A percentile compares a stretch with the other conserved stretches of the same genome.
These are phyloP conservation scores for Lepidotrigona ventralis DNA, from an alignment of 1,140 invertebrate species.

Conservation along the genomic window DNA sequence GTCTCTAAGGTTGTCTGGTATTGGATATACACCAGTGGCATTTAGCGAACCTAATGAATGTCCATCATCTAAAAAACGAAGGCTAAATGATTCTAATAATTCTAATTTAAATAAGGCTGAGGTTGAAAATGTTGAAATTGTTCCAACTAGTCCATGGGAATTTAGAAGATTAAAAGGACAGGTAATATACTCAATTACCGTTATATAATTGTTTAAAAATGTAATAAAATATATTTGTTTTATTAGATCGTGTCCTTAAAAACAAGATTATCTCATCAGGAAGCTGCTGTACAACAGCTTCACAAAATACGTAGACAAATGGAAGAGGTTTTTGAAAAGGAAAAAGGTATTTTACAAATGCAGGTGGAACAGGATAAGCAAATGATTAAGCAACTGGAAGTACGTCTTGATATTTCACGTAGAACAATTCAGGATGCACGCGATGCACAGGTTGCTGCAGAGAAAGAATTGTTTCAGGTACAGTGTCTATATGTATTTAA, in stretches of 20 bases:
- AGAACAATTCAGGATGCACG: slow-evolving; percentile 71
- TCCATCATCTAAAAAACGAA: slow-evolving; percentile 61
- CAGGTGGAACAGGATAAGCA: slow-evolving; percentile 74
- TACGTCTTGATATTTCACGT: slow-evolving; percentile 71
- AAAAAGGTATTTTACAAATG: slow-evolving; percentile 73
- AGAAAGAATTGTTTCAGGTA: slow-evolving; percentile 72
- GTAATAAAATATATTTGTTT: background rate
- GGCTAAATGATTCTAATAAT: slow-evolving; percentile 48
- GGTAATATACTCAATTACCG: slow-evolving; percentile 29
- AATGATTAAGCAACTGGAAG: slow-evolving; percentile 75
- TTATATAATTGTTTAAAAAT: background rate
- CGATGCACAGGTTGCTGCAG: slow-evolving; percentile 61
- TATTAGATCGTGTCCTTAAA: slow-evolving; percentile 71
- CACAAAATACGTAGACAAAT: slow-evolving; percentile 75
- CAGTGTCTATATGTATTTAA: background rate
- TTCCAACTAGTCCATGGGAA: slow-evolving; percentile 70
- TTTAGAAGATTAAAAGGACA: slow-evolving; percentile 69
- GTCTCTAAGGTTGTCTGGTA: slow-evolving; percentile 51
- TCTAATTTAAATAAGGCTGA: slow-evolving; percentile 41
- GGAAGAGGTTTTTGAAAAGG: slow-evolving; percentile 77
- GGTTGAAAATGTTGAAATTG: slow-evolving; percentile 40
- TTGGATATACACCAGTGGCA: slow-evolving; percentile 6
- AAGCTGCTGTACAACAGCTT: slow-evolving; percentile 73
- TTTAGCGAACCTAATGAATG: slow-evolving; percentile 30
- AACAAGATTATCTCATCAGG: slow-evolving; percentile 74